phyloP scores from a whole-genome alignment of 2,797 vertebrate species.

The Arctocebus calabarensis region DNA sequence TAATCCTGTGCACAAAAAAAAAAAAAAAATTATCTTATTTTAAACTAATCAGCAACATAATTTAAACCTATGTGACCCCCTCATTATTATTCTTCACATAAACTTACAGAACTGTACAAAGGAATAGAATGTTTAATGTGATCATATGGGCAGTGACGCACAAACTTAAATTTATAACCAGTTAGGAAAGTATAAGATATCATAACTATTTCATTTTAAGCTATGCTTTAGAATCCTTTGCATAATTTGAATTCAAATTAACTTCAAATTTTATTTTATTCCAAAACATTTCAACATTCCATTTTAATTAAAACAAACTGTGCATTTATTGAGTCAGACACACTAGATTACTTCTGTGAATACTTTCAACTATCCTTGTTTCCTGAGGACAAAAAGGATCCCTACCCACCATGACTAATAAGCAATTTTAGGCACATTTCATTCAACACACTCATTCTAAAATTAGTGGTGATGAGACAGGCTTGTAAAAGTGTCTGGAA shows the following conservation, averaged over 20 bases:
- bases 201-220: constrained; percentile 28
- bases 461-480: constrained; percentile 88
- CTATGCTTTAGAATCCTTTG: constrained; percentile 55
- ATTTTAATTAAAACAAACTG: constrained; percentile 62
- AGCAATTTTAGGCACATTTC: constrained; percentile 86
- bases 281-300: constrained; percentile 21
- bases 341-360: constrained; percentile 58
- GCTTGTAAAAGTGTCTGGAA: constrained; percentile 88
- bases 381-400: constrained; percentile 77
- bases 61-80: neutral
- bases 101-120: constrained; percentile 40
- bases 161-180: constrained; percentile 59
- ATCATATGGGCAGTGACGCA: constrained; percentile 23
- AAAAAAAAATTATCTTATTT: constrained; percentile 10
- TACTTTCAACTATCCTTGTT: constrained; percentile 77
- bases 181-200: neutral
- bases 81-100: constrained; percentile 57
- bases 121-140: constrained; percentile 60
- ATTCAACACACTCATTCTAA: constrained; percentile 87
- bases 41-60: constrained; percentile 27
- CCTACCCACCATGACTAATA: constrained; percentile 67
- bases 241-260: constrained; percentile 54
- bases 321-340: constrained; percentile 64
- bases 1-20: neutral
- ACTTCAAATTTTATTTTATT: constrained; percentile 59